Percentiles rank a stretch among this genome's conserved stretches.
These are phyloP conservation scores for Premnoplex brunnescens DNA, from an alignment of 2,797 vertebrate genomes.

Conservation along the genomic window DNA sequence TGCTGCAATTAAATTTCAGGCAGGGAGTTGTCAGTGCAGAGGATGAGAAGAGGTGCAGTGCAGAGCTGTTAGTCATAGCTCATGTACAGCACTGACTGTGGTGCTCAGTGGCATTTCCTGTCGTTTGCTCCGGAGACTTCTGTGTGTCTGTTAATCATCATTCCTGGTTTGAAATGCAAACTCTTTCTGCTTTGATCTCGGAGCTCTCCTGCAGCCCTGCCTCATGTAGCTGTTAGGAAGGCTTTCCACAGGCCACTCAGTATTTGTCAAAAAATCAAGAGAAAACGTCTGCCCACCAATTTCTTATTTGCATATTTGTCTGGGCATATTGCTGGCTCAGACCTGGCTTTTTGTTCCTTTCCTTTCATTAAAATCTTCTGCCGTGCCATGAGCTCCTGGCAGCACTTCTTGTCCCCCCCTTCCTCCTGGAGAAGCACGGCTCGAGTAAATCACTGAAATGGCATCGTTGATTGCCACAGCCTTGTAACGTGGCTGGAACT, in stretches of 20 bases:
- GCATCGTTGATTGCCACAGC: constrained; percentile 30
- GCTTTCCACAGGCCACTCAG: background rate
- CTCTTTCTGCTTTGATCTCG: constrained; percentile 9
- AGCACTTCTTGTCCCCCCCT: background rate
- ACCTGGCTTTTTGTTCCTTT: constrained; percentile 2
- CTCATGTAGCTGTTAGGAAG: background rate
- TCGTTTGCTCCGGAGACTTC: background rate
- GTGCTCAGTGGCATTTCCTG: background rate
- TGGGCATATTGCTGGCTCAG: background rate
- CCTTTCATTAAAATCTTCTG: constrained; percentile 27
- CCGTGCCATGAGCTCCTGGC: constrained; percentile 19
- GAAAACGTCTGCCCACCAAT: background rate
- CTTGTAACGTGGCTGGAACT: constrained; percentile 14
- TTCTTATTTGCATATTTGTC: constrained; percentile 27
- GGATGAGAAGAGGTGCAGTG: background rate
- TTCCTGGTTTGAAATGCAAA: background rate
- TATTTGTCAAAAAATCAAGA: background rate
- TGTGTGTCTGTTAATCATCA: background rate
- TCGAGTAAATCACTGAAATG: constrained; percentile 54
- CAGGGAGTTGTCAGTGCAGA: background rate
- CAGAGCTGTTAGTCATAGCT: background rate
- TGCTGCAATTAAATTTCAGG: background rate
- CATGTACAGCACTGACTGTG: background rate
- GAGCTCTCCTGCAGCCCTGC: background rate
- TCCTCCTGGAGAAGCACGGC: constrained; percentile 12